These are phyloP conservation scores for Choreutis nemorana DNA, from an alignment of 2,888 invertebrate species.

Conservation along the genomic window DNA sequence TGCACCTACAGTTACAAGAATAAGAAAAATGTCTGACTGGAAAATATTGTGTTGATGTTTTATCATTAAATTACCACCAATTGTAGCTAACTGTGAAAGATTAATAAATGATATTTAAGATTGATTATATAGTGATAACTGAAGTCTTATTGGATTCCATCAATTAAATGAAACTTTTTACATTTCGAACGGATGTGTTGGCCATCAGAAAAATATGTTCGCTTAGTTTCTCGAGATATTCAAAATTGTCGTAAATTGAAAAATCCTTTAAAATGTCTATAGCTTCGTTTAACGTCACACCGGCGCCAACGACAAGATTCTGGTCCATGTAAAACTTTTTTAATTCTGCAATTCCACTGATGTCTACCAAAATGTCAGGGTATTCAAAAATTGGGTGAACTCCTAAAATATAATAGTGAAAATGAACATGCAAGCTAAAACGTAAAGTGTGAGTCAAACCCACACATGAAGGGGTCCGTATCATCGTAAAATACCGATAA, in stretches of 20 bases:
- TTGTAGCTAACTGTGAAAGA: conserved; percentile 1
- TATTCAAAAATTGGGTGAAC: conserved; percentile 34
- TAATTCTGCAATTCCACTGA: conserved; percentile 66
- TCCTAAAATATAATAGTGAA: conserved; percentile 25
- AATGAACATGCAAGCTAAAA: neutral
- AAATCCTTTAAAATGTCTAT: conserved; percentile 42
- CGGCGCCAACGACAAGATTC: conserved; percentile 62
- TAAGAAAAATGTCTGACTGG: conserved; percentile 75
- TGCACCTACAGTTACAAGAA: conserved; percentile 40
- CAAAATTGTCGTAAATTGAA: conserved; percentile 39
- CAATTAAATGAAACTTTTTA: conserved; percentile 29
- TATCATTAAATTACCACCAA: conserved; percentile 2
- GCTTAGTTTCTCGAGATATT: conserved; percentile 63
- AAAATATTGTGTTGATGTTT: conserved; percentile 57
- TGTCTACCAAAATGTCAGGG: conserved; percentile 66
- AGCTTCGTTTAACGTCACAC: conserved; percentile 57
- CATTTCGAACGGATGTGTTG: conserved; percentile 74
- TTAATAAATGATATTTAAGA: neutral
- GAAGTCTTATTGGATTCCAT: neutral
- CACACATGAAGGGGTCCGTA: too few relatives aligned
- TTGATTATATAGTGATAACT: neutral
- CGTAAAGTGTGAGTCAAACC: too few relatives aligned
- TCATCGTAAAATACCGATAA: neutral
- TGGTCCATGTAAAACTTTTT: conserved; percentile 34
- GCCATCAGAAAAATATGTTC: conserved; percentile 73